A percentile compares a stretch with the other conserved stretches of the same genome.
Evolutionary conservation across 2,888 invertebrate genomes (phyloP).

Genomic region (Imbricaverruca yamaguchii): DNA sequence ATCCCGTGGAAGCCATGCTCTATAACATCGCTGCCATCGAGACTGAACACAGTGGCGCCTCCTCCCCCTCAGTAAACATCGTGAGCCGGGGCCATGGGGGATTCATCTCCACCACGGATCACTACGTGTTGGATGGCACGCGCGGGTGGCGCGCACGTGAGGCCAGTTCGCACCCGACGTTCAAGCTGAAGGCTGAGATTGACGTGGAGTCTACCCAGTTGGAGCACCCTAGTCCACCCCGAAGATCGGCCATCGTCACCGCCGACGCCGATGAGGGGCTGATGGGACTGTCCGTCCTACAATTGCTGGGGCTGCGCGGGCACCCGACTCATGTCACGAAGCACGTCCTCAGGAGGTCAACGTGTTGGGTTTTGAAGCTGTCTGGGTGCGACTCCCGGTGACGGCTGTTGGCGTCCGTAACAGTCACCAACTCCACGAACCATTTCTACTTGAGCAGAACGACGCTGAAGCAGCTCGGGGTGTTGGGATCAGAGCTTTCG

Average conservation of each 20-base stretch:
- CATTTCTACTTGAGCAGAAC: slow-evolving; percentile 20
- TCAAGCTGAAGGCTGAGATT: slow-evolving; percentile 10
- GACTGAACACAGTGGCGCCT: background rate
- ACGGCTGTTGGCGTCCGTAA: background rate
- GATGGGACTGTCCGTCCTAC: slow-evolving; percentile 22
- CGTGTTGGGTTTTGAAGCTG: slow-evolving; percentile 18
- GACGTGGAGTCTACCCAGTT: slow-evolving; percentile 17
- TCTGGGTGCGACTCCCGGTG: slow-evolving; percentile 5
- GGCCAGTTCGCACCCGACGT: slow-evolving; percentile 22
- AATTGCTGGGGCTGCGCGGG: slow-evolving; percentile 7
- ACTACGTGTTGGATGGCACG: background rate
- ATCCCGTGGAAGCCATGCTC: no score
- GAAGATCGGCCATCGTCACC: slow-evolving; percentile 11
- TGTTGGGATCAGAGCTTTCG: background rate
- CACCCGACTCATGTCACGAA: slow-evolving; percentile 23
- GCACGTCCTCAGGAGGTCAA: slow-evolving; percentile 24
- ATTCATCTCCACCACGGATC: background rate
- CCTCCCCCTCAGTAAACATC: no score
- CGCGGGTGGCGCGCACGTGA: background rate
- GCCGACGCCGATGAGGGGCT: slow-evolving; percentile 25
- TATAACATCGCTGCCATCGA: no score
- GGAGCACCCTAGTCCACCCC: slow-evolving; percentile 15
- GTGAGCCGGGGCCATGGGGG: background rate
- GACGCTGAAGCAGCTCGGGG: background rate
- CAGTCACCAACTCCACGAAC: background rate